phyloP scores from a whole-genome alignment of 92 coral and sea anemone genomes.

The Parazoanthus swiftii region DNA sequence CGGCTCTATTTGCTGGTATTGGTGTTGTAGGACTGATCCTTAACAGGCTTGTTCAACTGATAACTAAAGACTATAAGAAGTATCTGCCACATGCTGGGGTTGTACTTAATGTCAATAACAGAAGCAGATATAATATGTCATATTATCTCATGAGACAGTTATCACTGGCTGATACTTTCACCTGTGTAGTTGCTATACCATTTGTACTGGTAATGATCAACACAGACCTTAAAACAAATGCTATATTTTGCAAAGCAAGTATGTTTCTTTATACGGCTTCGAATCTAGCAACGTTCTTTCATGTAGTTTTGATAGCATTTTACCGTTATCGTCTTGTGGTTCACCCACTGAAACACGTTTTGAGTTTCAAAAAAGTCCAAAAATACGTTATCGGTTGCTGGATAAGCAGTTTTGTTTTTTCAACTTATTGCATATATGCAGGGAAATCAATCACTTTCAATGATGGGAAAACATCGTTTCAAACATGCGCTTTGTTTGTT shows the following conservation, averaged over 20 bases:
- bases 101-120: slow-evolving; percentile 20
- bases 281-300: background rate
- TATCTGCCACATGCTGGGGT: slow-evolving; percentile 27
- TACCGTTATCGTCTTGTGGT: slow-evolving; percentile 36
- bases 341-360: slow-evolving; percentile 18
- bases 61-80: slow-evolving; percentile 24
- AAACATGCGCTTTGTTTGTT: background rate
- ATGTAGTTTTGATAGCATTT: background rate
- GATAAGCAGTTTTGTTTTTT: background rate
- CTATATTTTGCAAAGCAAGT: slow-evolving; percentile 6
- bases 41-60: slow-evolving; percentile 17
- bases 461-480: background rate
- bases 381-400: slow-evolving; percentile 19
- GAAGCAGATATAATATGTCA: slow-evolving; percentile 22
- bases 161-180: slow-evolving; percentile 2
- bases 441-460: background rate
- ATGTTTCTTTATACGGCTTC: background rate
- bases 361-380: background rate
- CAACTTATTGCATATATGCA: background rate
- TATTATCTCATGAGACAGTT: slow-evolving; percentile 27
- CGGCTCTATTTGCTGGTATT: background rate
- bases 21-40: background rate
- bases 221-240: background rate
- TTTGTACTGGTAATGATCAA: background rate
- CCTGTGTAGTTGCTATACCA: slow-evolving; percentile 2